Evolutionary conservation across 2,113 vertebrate genomes (phyloP), one percentile per base, ranked within the genome.

Genomic region (Microtus pennsylvanicus): DNA sequence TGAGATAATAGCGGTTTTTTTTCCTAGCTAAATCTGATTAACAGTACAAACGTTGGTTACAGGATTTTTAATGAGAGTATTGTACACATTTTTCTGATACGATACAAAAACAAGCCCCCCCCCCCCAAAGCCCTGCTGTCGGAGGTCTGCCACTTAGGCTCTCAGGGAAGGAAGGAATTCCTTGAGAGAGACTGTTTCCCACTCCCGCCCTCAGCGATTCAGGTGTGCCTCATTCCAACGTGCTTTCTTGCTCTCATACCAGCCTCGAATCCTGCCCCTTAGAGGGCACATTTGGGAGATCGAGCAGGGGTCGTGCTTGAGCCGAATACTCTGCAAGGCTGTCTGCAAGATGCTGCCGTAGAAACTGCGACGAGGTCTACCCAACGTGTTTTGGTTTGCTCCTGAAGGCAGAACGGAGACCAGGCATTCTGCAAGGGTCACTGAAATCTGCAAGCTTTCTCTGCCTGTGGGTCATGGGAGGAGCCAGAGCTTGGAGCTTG

Each of bases 181-280:
- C 80, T 93, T 82, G 87, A 69, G 80, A 96, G 90, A 90, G 78
- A 67, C 47, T 75, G 61, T 90, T 96, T 93, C 65, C 81, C 45
- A n/a, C 61, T 22, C 92, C 76, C 93, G 92, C 87, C 95, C 91
- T 97, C 91, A 94, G 88, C 92, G 61, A 30, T 77, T 98, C 92
- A 95, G 90, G 86, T 75, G 94, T 87, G 88, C 75, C 65, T 96
- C 69, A 83, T 96, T 96, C 95, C 91, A 95, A 74, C 55, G 78
- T 58, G 70, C 86, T 89, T 93, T 95, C 97, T 94, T 95, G 63
- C 90, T 83, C 93, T 95, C 91, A 92, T 52, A 80, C 90, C 63
- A 90, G 76, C 82, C 78, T 90, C 90, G 87, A 94, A 80, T 33
- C 69, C 89, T 81, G 76, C 76, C 50, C 77, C 55, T 67, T 12